Conservation (phyloP, 2,888 invertebrate genomes). For the Chirona hameri region DNA sequence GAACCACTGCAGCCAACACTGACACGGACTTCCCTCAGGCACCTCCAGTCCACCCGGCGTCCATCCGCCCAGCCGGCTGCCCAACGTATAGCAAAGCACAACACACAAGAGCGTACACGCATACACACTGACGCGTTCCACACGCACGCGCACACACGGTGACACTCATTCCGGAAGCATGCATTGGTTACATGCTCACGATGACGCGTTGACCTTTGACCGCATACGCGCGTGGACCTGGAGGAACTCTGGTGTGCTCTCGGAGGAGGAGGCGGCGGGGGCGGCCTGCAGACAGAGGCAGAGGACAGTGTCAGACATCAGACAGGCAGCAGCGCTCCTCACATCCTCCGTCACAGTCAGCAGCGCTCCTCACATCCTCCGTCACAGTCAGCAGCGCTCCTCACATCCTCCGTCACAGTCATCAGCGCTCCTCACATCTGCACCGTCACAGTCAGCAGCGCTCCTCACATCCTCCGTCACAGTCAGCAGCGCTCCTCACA, state of each 20-base stretch:
- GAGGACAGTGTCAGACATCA: neutral
- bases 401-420: too few species aligned
- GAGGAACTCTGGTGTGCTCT: conserved; percentile 53
- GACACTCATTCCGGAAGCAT: neutral
- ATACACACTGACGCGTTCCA: neutral
- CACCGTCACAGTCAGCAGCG: too few species aligned
- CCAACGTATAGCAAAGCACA: neutral
- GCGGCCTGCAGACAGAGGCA: neutral
- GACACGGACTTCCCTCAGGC: neutral
- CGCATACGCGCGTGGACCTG: conserved; percentile 62
- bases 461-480: too few species aligned
- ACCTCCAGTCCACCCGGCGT: neutral
- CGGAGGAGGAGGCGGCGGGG: neutral
- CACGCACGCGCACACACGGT: neutral
- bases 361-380: too few species aligned
- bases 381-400: too few species aligned
- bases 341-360: too few species aligned
- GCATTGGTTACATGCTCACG: neutral
- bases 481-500: too few species aligned
- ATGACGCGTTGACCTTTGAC: conserved; percentile 49
- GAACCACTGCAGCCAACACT: too few species aligned
- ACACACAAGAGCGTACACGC: neutral
- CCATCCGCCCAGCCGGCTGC: neutral
- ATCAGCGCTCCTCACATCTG: too few species aligned
- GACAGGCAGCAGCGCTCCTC: neutral